phyloP scores from a whole-genome alignment of 2,888 invertebrate species.

The Schrankia costaestrigalis region DNA sequence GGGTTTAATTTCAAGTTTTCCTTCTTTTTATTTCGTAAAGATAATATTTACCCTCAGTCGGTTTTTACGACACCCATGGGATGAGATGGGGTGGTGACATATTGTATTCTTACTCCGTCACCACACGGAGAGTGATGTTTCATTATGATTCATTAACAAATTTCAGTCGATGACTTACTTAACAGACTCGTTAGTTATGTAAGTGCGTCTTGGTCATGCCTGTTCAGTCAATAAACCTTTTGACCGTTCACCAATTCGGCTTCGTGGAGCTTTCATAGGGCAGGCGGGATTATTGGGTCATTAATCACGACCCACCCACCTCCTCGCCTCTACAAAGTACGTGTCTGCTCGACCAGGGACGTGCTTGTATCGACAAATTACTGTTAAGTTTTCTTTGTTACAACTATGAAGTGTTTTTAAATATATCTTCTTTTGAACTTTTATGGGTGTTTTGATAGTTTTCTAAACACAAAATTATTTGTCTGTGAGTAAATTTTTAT shows the following conservation, averaged over 20 bases:
- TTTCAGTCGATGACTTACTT: constrained; percentile 19
- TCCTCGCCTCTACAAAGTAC: constrained; percentile 25
- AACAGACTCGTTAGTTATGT: constrained; percentile 30
- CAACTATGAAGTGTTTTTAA: constrained; percentile 1
- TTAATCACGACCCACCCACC: constrained; percentile 62
- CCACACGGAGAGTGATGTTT: too few relatives aligned
- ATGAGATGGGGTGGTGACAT: too few relatives aligned
- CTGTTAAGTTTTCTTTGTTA: constrained; percentile 12
- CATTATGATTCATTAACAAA: too few relatives aligned
- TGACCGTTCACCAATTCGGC: constrained; percentile 79
- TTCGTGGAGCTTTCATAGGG: constrained; percentile 75
- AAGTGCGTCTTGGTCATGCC: constrained; percentile 49
- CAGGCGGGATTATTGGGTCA: constrained; percentile 76
- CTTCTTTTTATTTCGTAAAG: too few relatives aligned
- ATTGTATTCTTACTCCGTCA: too few relatives aligned
- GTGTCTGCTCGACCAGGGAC: constrained; percentile 25
- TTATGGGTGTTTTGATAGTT: too few relatives aligned
- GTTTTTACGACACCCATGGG: too few relatives aligned
- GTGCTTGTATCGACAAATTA: constrained; percentile 37
- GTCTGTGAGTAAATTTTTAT: too few relatives aligned
- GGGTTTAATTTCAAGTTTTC: too few relatives aligned
- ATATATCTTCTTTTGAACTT: neutral
- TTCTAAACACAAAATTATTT: too few relatives aligned
- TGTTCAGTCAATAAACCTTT: constrained; percentile 76
- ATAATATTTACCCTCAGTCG: too few relatives aligned